Conservation (phyloP, 2,797 vertebrate species). For the Girardinus metallicus region DNA sequence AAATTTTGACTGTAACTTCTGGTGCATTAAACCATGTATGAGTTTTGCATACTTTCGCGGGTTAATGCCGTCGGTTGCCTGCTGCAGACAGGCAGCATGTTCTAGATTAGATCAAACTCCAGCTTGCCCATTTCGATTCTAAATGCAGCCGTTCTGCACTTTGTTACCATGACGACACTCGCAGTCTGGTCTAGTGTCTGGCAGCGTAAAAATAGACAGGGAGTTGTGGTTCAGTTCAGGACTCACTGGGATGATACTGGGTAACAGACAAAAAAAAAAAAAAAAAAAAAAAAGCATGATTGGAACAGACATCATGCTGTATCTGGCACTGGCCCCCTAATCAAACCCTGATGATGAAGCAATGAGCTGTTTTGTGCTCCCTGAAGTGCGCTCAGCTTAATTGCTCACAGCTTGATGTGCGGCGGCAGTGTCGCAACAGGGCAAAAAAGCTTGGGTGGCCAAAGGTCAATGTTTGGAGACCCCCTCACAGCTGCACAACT, state of each 20-base stretch:
- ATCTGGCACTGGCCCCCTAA: conserved; percentile 3
- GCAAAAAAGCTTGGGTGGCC: too few relatives aligned
- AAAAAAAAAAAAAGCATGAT: neutral
- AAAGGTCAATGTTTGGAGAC: neutral
- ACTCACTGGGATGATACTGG: conserved; percentile 29
- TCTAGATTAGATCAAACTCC: conserved; percentile 71
- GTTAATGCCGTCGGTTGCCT: conserved; percentile 32
- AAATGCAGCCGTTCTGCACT: conserved; percentile 60
- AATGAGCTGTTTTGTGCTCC: conserved; percentile 9
- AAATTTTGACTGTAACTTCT: conserved; percentile 5
- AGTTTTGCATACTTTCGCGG: conserved; percentile 28
- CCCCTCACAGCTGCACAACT: neutral
- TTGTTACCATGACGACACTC: conserved; percentile 77
- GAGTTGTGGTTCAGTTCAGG: conserved; percentile 55
- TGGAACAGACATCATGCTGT: conserved; percentile 15
- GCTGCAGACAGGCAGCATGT: conserved; percentile 45
- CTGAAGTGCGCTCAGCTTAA: neutral
- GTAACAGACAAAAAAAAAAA: conserved; percentile 17
- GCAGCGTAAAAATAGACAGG: conserved; percentile 60
- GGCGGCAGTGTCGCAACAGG: conserved; percentile 3
- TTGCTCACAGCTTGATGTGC: conserved; percentile 8
- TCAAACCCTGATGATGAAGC: conserved; percentile 27
- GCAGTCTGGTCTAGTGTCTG: conserved; percentile 52
- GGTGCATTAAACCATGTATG: conserved; percentile 7
- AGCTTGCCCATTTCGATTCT: conserved; percentile 61